Evolutionary conservation across 1,140 invertebrate genomes (phyloP), one percentile per base, ranked within the genome.

Genomic region (Zelostemma sp.): DNA sequence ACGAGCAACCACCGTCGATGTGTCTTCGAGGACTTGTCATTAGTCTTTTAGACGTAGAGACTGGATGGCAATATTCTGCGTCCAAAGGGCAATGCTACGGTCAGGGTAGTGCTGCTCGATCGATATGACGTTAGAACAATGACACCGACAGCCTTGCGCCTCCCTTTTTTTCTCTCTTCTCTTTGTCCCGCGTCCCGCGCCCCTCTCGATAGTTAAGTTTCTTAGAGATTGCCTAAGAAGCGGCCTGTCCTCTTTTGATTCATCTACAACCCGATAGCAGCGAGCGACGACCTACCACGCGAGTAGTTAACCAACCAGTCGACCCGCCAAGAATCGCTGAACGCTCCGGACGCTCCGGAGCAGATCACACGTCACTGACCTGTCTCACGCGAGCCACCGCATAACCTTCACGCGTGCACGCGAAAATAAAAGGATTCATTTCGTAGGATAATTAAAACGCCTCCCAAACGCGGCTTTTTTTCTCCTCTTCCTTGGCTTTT

Each of bases 91-190:
- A 38, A 48, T 18, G 28, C 48, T 43, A 38, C 31, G 43, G 69
- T 73, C 49, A 75, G 49, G 57, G 58, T 74, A 62, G 58, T 74
- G 67, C 54, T 71, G 64, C 68, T 74, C 72, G 72, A 74, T 74
- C 58, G 73, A 64, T 74, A 64, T 38, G 35, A 38, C n/a, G 4
- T 3, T 15, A 12, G n/a, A 15, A 15, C 8, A 41, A 41, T 41
- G 14, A 41, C 40, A 41, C 15, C 45, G 45, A 21, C 18, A 19
- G 16, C 17, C 17, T 19, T 11, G 41, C n/a, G n/a, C n/a, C n/a
- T n/a, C n/a, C n/a, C n/a, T n/a, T n/a, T n/a, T n/a, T n/a, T n/a
- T n/a, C n/a, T n/a, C n/a, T 16, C 14, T 16, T 8, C 41, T 16
- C 12, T 16, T 43, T 16, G 1, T 8, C 17, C 17, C 17, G 6